These are phyloP conservation scores for Luidia sarsii DNA, from an alignment of 53 echinoderm and acorn worm species.

Conservation along the genomic window DNA sequence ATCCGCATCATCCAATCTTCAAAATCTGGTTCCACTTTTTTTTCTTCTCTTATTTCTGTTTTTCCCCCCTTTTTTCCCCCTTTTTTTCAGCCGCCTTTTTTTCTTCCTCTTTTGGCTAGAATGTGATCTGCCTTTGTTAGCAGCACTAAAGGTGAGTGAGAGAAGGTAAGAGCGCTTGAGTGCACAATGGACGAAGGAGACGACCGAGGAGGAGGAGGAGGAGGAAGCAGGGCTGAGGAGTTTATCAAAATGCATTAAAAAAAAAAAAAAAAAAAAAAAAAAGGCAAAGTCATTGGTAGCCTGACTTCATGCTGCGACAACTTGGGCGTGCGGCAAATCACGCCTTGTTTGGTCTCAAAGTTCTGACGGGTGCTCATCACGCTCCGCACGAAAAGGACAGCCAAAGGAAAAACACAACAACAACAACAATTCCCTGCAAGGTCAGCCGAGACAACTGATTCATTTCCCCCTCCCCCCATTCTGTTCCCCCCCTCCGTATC, in stretches of 20 bases:
- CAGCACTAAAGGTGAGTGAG: too few species aligned
- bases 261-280: too few species aligned
- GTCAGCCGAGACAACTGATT: constrained; percentile 5
- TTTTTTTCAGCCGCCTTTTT: constrained; percentile 11
- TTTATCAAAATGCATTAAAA: constrained; percentile 48
- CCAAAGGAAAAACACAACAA: too few species aligned
- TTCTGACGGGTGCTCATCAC: constrained; percentile 23
- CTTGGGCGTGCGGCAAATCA: constrained; percentile 20
- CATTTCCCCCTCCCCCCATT: too few species aligned
- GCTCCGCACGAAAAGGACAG: not conserved
- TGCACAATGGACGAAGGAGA: not conserved
- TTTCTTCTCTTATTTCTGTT: not conserved
- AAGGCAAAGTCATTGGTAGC: too few species aligned
- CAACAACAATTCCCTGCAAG: too few species aligned
- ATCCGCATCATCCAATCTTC: constrained; percentile 44
- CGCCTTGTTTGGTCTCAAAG: constrained; percentile 32
- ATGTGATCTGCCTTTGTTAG: constrained; percentile 44
- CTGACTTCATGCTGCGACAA: constrained; percentile 51
- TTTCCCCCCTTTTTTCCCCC: too few species aligned
- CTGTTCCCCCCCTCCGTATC: too few species aligned
- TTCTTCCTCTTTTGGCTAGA: not conserved
- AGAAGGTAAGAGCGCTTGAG: not conserved
- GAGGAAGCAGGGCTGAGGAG: not conserved
- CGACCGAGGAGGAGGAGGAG: not conserved
- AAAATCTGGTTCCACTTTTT: constrained; percentile 54